Conservation (phyloP, 1,140 invertebrate species). For the Araneus ventricosus region DNA sequence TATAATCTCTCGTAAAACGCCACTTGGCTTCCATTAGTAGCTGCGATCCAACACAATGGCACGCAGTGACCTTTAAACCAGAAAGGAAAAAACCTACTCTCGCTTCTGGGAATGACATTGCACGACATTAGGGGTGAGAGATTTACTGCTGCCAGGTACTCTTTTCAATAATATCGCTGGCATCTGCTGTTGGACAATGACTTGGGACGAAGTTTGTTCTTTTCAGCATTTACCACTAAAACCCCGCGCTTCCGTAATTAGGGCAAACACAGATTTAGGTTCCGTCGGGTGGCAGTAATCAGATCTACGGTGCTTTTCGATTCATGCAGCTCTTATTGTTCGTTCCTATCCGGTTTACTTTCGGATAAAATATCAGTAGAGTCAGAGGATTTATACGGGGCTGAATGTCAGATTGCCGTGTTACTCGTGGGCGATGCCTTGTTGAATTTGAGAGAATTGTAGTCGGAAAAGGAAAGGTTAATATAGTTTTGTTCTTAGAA, state of each 20-base stretch:
- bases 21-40: constrained; percentile 14
- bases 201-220: background rate
- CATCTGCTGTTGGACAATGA: constrained; percentile 11
- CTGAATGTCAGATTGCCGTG: too few relatives aligned
- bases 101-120: constrained; percentile 41
- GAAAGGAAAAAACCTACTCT: constrained; percentile 17
- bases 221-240: constrained; percentile 5
- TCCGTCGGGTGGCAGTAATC: constrained; percentile 32
- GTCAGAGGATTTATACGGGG: background rate
- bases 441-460: too few relatives aligned
- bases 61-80: constrained; percentile 41
- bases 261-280: background rate
- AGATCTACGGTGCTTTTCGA: constrained; percentile 23
- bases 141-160: constrained; percentile 7
- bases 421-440: too few relatives aligned
- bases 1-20: constrained; percentile 16
- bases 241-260: constrained; percentile 17
- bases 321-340: constrained; percentile 27
- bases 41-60: constrained; percentile 22
- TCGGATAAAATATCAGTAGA: background rate
- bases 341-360: constrained; percentile 25
- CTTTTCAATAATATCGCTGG: constrained; percentile 11
- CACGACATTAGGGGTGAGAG: constrained; percentile 22
- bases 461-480: too few relatives aligned
- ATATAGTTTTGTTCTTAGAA: too few relatives aligned